Conservation (phyloP, 2,797 vertebrate species). For the Gadopsis marmoratus region DNA sequence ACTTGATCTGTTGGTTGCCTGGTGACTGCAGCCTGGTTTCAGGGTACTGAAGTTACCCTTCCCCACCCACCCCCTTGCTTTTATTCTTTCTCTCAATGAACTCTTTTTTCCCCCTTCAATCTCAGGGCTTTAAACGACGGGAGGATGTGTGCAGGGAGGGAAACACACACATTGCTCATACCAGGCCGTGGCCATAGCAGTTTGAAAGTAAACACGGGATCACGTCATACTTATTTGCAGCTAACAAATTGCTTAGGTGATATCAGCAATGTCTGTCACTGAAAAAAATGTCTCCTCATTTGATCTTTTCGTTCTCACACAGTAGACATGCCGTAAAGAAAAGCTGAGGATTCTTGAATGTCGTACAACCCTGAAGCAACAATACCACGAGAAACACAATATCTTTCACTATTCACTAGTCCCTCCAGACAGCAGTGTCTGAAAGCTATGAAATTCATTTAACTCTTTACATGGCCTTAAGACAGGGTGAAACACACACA, state of each 20-base stretch:
- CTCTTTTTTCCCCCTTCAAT: constrained; percentile 73
- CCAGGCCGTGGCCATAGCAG: constrained; percentile 53
- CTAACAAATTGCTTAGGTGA: constrained; percentile 19
- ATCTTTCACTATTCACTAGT: constrained; percentile 46
- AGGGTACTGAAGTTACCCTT: constrained; percentile 67
- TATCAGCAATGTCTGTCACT: not conserved
- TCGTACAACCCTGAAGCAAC: constrained; percentile 43
- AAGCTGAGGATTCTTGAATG: constrained; percentile 19
- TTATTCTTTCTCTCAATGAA: constrained; percentile 82
- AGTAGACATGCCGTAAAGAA: not conserved
- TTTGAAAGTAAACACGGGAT: constrained; percentile 78
- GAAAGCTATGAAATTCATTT: constrained; percentile 57
- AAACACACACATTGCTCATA: constrained; percentile 74
- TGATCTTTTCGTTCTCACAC: not conserved
- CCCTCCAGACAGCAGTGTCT: constrained; percentile 35
- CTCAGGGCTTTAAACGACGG: constrained; percentile 77
- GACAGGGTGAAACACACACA: constrained; percentile 63
- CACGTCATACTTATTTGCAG: constrained; percentile 16
- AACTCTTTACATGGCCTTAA: constrained; percentile 49
- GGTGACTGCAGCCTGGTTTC: constrained; percentile 79
- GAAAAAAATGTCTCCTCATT: not conserved
- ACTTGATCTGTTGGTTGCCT: constrained; percentile 86
- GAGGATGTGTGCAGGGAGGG: constrained; percentile 63
- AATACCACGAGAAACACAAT: constrained; percentile 59
- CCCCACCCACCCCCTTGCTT: constrained; percentile 69